A percentile compares a stretch with the other conserved stretches of the same genome.
These are phyloP conservation scores for Papilio machaon DNA, from an alignment of 1,140 invertebrate species.

Conservation along the genomic window DNA sequence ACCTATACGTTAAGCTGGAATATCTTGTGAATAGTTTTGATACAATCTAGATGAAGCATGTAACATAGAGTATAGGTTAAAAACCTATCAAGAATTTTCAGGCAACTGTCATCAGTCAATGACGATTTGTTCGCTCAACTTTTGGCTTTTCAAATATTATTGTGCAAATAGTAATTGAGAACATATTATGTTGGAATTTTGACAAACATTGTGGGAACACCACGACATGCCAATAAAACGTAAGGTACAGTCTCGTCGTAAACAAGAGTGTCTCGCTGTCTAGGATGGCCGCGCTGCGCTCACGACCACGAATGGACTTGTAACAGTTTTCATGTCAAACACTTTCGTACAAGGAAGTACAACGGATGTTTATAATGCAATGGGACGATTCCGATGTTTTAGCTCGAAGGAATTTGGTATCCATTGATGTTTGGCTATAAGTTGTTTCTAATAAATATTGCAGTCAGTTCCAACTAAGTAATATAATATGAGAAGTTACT, in stretches of 20 bases:
- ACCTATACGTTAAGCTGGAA: too few species aligned
- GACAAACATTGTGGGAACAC: constrained; percentile 50
- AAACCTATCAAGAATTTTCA: too few species aligned
- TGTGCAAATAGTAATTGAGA: constrained; percentile 28
- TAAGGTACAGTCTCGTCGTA: constrained; percentile 62
- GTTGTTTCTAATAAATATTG: neutral
- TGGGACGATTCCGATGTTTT: constrained; percentile 16
- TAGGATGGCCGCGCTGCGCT: constrained; percentile 13
- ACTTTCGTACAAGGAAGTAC: constrained; percentile 37
- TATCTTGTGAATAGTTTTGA: too few species aligned
- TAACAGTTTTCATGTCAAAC: constrained; percentile 35
- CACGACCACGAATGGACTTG: constrained; percentile 38
- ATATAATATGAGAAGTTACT: neutral
- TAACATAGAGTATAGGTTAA: too few species aligned
- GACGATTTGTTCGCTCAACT: neutral
- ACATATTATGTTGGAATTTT: constrained; percentile 44
- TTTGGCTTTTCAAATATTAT: neutral
- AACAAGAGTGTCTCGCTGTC: constrained; percentile 64
- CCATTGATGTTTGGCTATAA: neutral
- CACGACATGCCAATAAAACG: constrained; percentile 72
- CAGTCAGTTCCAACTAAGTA: neutral
- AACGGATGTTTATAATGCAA: constrained; percentile 15
- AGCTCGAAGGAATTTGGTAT: neutral
- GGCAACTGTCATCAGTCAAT: neutral
- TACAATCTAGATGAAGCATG: too few species aligned